Evolutionary conservation across 2,888 invertebrate genomes (phyloP), one percentile per base, ranked within the genome.

Genomic region (Diaperis boleti): DNA sequence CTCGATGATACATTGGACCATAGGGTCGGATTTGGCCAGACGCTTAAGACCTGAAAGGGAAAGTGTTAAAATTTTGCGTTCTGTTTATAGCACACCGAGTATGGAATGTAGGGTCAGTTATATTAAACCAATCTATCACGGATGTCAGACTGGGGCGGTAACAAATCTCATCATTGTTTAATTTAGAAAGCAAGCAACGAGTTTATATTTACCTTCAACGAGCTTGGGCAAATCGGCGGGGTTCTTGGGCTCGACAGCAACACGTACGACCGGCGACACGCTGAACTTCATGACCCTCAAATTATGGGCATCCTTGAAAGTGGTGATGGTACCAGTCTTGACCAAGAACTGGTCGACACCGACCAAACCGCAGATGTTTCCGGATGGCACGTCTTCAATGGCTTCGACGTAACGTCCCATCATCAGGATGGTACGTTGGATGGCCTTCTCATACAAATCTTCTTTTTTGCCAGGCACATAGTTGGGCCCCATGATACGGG

Each of bases 221-320:
- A 99, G 87, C 85, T 99, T 99, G 73, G 99, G 99, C 83, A 99
- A 86, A 85, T 99, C 99, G 57, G 98, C 95, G 11, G 99, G 96
- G 83, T 98, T 98, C 86, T 97, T 98, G 77, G 98, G 97, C 84
- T 99, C 99, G 1, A 99, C 99, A 74, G 99, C 99, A 20, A 99
- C 96, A 79, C 99, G 92, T 81, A 99, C 99, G 62, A 99, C 99
- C 71, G 99, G 99, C 2, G 97, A 98, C 55, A 99, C 99, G 75
- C 95, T 96, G 92, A 99, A 99, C 85, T 99, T 99, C 99, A 99
- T 99, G 74, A 98, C 96, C 87, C 91, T 86, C 94, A 99, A 92
- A 89, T 99, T 99, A 87, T 99, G 99, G 7, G 99, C 98, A 80
- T 98, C 96, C 85, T 99, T 98, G 87, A 87, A 98, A 26, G 99